Conservation (phyloP, 1,140 invertebrate genomes). For the Drosophila sp. region DNA sequence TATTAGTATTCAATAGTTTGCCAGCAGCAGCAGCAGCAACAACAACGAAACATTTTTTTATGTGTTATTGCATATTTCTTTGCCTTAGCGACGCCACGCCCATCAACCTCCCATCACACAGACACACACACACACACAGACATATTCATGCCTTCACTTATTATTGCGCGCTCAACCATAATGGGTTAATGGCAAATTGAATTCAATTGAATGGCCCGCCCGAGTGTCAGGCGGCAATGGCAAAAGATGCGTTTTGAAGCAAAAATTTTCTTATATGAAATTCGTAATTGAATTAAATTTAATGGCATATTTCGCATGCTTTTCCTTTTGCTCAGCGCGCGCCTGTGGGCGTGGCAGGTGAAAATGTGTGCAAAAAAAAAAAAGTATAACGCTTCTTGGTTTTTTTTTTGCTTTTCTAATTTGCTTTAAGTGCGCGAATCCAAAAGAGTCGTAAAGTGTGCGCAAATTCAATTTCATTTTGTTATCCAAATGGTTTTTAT, state of each 20-base stretch:
- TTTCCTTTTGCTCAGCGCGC: neutral
- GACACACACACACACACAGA: neutral
- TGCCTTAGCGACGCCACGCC: constrained; percentile 7
- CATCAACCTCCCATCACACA: neutral
- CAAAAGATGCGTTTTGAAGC: constrained; percentile 35
- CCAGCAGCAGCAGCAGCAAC: constrained; percentile 13
- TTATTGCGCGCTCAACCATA: constrained; percentile 74
- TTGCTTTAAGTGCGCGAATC: constrained; percentile 60
- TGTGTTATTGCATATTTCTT: constrained; percentile 78
- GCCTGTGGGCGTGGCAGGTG: constrained; percentile 28
- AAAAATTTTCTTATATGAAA: constrained; percentile 61
- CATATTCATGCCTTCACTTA: constrained; percentile 46
- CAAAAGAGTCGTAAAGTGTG: constrained; percentile 62
- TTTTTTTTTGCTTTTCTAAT: constrained; percentile 53
- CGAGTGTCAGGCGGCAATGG: constrained; percentile 5
- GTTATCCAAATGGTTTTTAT: constrained; percentile 43
- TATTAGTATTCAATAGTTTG: constrained; percentile 76
- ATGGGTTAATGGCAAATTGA: constrained; percentile 82
- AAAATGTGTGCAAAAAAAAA: constrained; percentile 27
- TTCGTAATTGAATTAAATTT: constrained; percentile 81
- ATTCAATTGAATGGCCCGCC: constrained; percentile 61
- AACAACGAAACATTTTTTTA: constrained; percentile 53
- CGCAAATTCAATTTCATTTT: constrained; percentile 67
- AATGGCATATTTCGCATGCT: constrained; percentile 77
- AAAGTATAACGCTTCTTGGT: constrained; percentile 9